Evolutionary conservation across 2,888 invertebrate species (phyloP).

Genomic region (Crematogaster levior): DNA sequence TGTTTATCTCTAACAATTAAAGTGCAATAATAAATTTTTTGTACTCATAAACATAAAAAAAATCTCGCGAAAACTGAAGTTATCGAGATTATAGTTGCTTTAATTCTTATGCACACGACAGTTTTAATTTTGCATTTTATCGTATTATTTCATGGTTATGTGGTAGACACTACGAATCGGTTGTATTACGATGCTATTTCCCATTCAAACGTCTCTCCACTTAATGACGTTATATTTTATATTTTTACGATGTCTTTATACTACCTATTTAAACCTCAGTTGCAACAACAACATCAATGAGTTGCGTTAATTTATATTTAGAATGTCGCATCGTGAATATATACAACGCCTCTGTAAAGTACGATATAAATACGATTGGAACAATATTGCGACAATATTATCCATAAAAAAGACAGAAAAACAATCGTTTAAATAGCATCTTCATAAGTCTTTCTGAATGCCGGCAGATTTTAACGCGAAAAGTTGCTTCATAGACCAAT

Average conservation of each 20-base stretch:
- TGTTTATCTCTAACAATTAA: background rate
- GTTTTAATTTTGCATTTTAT: constrained; percentile 25
- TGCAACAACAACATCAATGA: constrained; percentile 19
- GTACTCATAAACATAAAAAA: background rate
- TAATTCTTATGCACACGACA: background rate
- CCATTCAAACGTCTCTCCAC: constrained; percentile 21
- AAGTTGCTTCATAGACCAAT: constrained; percentile 68
- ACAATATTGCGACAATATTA: background rate
- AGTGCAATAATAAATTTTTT: background rate
- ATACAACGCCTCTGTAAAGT: background rate
- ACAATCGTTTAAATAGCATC: background rate
- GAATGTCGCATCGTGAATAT: constrained; percentile 15
- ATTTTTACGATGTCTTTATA: constrained; percentile 26
- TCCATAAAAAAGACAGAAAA: background rate
- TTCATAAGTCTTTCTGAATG: constrained; percentile 1
- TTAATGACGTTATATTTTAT: constrained; percentile 31
- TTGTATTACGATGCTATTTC: constrained; percentile 36
- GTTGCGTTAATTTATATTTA: constrained; percentile 16
- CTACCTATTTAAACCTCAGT: constrained; percentile 18
- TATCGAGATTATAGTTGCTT: background rate
- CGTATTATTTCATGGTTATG: constrained; percentile 13
- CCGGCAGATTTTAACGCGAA: constrained; percentile 57
- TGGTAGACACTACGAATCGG: background rate
- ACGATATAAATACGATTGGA: background rate
- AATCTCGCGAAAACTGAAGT: background rate